Evolutionary conservation across 2,888 invertebrate species (phyloP).

Genomic region (Flabesymbios commensalis): DNA sequence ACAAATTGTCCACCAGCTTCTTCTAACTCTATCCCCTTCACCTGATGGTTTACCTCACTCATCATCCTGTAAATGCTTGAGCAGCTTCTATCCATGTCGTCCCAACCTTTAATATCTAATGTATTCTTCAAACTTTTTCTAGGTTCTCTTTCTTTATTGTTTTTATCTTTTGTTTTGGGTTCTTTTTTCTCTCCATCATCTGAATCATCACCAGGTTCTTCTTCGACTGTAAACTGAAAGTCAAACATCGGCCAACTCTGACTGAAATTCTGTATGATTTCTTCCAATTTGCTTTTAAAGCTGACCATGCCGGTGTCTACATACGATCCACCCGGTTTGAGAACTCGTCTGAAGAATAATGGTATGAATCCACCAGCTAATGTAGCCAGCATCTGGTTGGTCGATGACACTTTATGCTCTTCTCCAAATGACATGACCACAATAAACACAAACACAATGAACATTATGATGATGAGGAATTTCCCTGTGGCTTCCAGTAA

Average conservation of each 20-base stretch:
- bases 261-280: conserved; percentile 52
- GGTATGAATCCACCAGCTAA: conserved; percentile 36
- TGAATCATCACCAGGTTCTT: neutral
- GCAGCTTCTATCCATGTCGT: too few relatives aligned
- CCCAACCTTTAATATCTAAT: too few relatives aligned
- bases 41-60: too few relatives aligned
- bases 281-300: conserved; percentile 58
- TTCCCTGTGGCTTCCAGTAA: conserved; percentile 55
- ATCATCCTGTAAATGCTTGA: too few relatives aligned
- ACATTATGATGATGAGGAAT: conserved; percentile 55
- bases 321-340: conserved; percentile 25
- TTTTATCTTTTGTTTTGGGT: neutral
- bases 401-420: conserved; percentile 31
- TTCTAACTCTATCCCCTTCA: too few relatives aligned
- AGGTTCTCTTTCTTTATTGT: too few relatives aligned
- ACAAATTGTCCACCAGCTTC: too few relatives aligned
- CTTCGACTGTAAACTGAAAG: conserved; percentile 38
- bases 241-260: conserved; percentile 55
- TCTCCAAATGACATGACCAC: conserved; percentile 55
- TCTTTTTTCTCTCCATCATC: neutral
- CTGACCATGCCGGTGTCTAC: conserved; percentile 51
- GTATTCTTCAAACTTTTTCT: too few relatives aligned
- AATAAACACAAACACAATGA: conserved; percentile 56
- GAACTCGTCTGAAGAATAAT: conserved; percentile 30
- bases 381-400: conserved; percentile 35